Evolutionary conservation across 2,797 vertebrate species (phyloP).

Genomic region (Enteromius fasciolatus): DNA sequence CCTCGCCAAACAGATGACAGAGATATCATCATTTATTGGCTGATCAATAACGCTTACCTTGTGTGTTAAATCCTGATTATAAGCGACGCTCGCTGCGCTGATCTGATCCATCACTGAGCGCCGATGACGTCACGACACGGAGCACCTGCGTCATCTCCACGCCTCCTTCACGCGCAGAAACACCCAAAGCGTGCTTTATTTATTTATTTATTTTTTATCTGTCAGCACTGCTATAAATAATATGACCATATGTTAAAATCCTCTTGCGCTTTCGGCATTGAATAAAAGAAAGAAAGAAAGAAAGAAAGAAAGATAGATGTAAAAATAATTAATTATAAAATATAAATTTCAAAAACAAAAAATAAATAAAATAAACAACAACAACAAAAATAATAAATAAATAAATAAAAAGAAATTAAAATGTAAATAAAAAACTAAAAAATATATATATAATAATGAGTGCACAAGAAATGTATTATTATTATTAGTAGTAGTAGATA

Average conservation of each 20-base stretch:
- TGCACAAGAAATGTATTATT: background rate
- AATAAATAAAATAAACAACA: too few species aligned
- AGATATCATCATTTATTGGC: background rate
- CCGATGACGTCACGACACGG: background rate
- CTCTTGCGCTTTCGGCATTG: background rate
- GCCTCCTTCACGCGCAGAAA: too few species aligned
- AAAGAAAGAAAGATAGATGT: too few species aligned
- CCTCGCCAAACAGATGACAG: background rate
- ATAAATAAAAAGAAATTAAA: too few species aligned
- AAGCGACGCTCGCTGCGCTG: conserved; percentile 39
- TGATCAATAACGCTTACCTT: conserved; percentile 42
- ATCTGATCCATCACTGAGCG: conserved; percentile 42
- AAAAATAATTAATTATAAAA: too few species aligned
- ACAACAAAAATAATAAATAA: too few species aligned
- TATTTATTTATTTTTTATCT: too few species aligned
- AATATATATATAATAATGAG: too few species aligned
- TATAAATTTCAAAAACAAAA: too few species aligned
- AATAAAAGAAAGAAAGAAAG: too few species aligned
- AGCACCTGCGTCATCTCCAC: background rate
- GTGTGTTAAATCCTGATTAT: conserved; percentile 58
- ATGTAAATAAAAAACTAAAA: too few species aligned
- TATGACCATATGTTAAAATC: background rate
- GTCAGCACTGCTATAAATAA: background rate
- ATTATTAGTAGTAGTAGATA: background rate
- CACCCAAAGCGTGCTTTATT: too few species aligned